Percentiles rank a stretch among this genome's conserved stretches.
These are phyloP conservation scores for Vannuccia rotundouncinata DNA, from an alignment of 2,888 invertebrate species.

Conservation along the genomic window DNA sequence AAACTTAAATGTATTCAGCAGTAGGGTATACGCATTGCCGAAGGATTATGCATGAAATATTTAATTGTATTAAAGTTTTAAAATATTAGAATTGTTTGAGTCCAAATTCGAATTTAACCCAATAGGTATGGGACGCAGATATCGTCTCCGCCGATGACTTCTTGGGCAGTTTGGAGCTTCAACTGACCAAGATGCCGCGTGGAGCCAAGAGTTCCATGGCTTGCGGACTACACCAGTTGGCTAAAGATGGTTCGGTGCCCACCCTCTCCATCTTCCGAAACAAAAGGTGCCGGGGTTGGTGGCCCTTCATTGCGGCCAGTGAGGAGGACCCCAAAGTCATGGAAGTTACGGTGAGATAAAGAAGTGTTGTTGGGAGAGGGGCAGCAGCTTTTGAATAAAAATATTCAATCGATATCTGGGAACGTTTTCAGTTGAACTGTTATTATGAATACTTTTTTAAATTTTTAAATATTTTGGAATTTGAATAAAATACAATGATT, in stretches of 20 bases:
- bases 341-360: conserved; percentile 54
- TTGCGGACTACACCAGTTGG: conserved; percentile 65
- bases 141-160: conserved; percentile 67
- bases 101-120: too few relatives aligned
- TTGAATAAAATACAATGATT: too few relatives aligned
- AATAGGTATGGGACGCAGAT: conserved; percentile 68
- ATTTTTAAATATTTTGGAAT: too few relatives aligned
- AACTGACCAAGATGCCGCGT: conserved; percentile 46
- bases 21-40: too few relatives aligned
- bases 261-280: conserved; percentile 48
- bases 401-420: background rate
- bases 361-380: conserved; percentile 56
- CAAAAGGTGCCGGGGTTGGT: conserved; percentile 50
- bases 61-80: too few relatives aligned
- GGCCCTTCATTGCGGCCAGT: conserved; percentile 52
- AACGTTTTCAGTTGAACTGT: too few relatives aligned
- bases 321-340: conserved; percentile 52
- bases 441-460: too few relatives aligned
- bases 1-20: too few relatives aligned
- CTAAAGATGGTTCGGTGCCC: conserved; percentile 43
- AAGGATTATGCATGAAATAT: too few relatives aligned
- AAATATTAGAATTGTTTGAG: too few relatives aligned
- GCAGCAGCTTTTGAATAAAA: background rate
- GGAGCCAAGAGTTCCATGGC: conserved; percentile 63
- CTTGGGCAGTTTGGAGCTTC: conserved; percentile 60